Conservation (phyloP, 2,113 vertebrate genomes). For the Scortum barcoo region DNA sequence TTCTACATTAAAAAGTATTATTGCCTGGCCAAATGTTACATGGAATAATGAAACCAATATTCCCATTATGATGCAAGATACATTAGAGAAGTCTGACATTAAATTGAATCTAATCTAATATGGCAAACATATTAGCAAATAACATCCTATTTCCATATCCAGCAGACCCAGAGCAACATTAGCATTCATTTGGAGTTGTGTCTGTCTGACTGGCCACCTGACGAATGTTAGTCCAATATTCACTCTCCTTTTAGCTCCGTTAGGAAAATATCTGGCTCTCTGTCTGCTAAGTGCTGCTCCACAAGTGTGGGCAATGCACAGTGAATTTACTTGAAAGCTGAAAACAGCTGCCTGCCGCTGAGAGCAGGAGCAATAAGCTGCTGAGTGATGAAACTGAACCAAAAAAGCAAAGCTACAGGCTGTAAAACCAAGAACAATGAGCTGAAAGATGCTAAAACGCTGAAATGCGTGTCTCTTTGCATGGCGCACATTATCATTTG, state of each 20-base stretch:
- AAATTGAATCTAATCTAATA: background rate
- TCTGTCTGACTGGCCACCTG: too few species aligned
- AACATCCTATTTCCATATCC: background rate
- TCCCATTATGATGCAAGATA: too few species aligned
- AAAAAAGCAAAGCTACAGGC: background rate
- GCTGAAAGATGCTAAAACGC: background rate
- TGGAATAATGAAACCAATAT: too few species aligned
- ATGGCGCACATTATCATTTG: background rate
- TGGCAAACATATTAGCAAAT: background rate
- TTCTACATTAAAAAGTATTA: too few species aligned
- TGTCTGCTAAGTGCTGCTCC: background rate
- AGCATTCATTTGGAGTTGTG: background rate
- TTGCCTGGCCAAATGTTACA: too few species aligned
- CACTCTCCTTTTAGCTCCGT: background rate
- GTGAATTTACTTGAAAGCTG: background rate
- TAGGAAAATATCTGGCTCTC: background rate
- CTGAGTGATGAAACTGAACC: background rate
- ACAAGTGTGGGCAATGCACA: background rate
- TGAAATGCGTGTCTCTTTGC: background rate
- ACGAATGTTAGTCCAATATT: background rate
- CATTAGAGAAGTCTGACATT: background rate
- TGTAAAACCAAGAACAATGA: background rate
- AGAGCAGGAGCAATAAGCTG: too few species aligned
- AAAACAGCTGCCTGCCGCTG: background rate
- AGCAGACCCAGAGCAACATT: conserved; percentile 1